Conservation (phyloP, 2,113 vertebrate genomes). For the Pelusios castaneus region DNA sequence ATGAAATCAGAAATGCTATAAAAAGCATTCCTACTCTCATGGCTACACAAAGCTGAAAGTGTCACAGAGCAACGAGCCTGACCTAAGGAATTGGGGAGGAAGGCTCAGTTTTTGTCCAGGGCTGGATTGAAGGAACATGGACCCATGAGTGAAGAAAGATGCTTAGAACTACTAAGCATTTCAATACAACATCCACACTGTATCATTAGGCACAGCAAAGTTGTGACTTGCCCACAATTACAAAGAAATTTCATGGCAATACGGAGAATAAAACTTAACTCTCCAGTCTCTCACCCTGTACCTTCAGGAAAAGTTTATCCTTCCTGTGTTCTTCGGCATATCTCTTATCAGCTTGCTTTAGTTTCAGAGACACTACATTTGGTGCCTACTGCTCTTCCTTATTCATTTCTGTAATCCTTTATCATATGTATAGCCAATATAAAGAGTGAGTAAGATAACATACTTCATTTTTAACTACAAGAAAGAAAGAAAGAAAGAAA, state of each 20-base stretch:
- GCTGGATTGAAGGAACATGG: too few species aligned
- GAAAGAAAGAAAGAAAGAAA: constrained; percentile 25
- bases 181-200: too few species aligned
- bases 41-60: too few species aligned
- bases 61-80: too few species aligned
- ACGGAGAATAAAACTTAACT: neutral
- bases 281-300: neutral
- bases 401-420: constrained; percentile 58
- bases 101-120: too few species aligned
- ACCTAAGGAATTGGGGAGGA: too few species aligned
- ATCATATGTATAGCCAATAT: constrained; percentile 56
- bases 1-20: too few species aligned
- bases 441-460: constrained; percentile 51
- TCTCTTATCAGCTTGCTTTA: neutral
- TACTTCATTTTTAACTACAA: neutral
- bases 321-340: neutral
- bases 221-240: neutral
- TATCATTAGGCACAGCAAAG: neutral
- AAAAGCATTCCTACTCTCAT: too few species aligned
- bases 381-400: constrained; percentile 12
- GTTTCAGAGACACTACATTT: neutral
- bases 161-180: too few species aligned
- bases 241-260: neutral
- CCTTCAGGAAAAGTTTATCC: neutral
- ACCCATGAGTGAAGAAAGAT: too few species aligned